Conservation (phyloP, 2,797 vertebrate genomes). For the Stomatorhinus walkeri region DNA sequence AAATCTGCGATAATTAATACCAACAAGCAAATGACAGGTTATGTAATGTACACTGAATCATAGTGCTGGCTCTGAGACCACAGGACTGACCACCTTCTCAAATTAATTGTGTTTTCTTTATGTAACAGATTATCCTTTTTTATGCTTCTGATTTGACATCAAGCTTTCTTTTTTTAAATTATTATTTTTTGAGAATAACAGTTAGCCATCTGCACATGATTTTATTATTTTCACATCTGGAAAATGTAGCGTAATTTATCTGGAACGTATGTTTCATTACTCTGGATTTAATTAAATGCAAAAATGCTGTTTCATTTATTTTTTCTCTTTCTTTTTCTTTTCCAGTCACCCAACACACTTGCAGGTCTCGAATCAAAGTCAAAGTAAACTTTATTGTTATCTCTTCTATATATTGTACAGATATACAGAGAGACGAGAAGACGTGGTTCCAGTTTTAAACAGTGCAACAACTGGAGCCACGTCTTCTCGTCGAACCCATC, state of each 20-base stretch:
- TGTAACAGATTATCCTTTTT: background rate
- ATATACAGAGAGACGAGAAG: too few relatives aligned
- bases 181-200: background rate
- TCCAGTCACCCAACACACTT: background rate
- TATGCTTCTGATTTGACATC: background rate
- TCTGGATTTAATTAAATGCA: background rate
- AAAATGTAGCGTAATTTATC: background rate
- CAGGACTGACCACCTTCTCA: background rate
- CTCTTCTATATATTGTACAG: too few relatives aligned
- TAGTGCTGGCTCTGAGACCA: background rate
- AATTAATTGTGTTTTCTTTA: background rate
- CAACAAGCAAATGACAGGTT: background rate
- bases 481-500: background rate
- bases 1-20: background rate
- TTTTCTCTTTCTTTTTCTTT: background rate
- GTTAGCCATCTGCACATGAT: background rate
- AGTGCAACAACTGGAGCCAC: too few relatives aligned
- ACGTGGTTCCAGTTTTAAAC: too few relatives aligned
- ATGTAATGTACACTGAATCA: slow-evolving; percentile 4
- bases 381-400: too few relatives aligned
- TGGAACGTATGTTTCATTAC: background rate
- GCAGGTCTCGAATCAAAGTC: too few relatives aligned
- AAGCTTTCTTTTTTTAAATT: background rate
- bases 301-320: background rate
- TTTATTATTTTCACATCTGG: background rate